Evolutionary conservation across 2,888 invertebrate genomes (phyloP).

Genomic region (Cinara cedri): DNA sequence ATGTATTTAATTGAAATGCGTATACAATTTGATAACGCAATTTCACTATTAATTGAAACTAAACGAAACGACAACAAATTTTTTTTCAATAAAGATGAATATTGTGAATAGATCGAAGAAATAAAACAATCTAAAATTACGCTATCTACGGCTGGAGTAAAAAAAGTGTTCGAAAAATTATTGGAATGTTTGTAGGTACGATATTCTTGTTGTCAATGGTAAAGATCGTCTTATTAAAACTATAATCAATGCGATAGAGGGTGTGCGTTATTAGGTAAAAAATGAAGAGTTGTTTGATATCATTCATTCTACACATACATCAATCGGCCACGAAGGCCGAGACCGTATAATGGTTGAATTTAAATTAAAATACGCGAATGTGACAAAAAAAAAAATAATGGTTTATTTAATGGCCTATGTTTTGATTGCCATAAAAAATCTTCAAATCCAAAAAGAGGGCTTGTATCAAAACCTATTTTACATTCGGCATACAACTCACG

Average conservation of each 20-base stretch:
- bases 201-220: not conserved
- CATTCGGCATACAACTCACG: too few species aligned
- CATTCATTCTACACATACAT: too few species aligned
- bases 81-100: not conserved
- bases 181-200: not conserved
- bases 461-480: too few species aligned
- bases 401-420: too few species aligned
- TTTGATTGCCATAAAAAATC: too few species aligned
- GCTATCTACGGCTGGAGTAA: slow-evolving; percentile 1
- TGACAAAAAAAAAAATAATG: too few species aligned
- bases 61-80: not conserved
- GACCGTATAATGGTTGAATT: too few species aligned
- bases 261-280: not conserved
- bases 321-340: too few species aligned
- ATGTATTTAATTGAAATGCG: not conserved
- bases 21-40: not conserved
- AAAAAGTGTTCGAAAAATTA: not conserved
- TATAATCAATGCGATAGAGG: not conserved
- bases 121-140: slow-evolving; percentile 2
- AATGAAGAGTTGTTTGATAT: not conserved
- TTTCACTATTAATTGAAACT: too few species aligned
- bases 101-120: not conserved
- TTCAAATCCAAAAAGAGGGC: too few species aligned
- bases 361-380: too few species aligned
- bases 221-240: slow-evolving; percentile 17